Conservation (phyloP, 2,888 invertebrate genomes). For the Andrena flavipes region DNA sequence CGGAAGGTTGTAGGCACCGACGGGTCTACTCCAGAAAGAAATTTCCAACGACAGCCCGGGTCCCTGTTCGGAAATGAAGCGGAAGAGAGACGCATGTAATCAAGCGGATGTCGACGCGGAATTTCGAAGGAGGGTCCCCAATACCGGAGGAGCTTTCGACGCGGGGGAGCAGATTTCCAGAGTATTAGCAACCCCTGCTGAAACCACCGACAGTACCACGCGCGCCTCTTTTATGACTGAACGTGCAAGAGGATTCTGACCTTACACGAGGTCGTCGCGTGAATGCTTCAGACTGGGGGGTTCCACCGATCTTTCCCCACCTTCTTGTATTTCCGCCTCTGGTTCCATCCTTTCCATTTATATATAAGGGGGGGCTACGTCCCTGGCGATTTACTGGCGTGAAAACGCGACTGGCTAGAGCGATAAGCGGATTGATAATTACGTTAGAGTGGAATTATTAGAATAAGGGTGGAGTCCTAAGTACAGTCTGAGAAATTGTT, state of each 20-base stretch:
- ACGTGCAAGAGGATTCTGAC: constrained; percentile 43
- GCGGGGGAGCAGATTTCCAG: constrained; percentile 57
- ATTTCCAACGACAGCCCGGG: constrained; percentile 32
- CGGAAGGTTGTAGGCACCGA: not conserved
- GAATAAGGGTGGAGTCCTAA: too few relatives aligned
- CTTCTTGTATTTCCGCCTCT: constrained; percentile 2
- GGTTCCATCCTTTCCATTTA: constrained; percentile 13
- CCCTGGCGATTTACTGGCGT: constrained; percentile 14
- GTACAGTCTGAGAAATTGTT: too few relatives aligned
- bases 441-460: not conserved
- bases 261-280: constrained; percentile 30
- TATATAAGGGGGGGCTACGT: not conserved
- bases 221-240: constrained; percentile 41
- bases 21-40: constrained; percentile 18
- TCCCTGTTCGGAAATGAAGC: constrained; percentile 60
- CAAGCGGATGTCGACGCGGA: constrained; percentile 61
- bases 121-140: constrained; percentile 50
- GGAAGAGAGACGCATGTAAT: constrained; percentile 60
- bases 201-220: constrained; percentile 47
- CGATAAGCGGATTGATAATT: constrained; percentile 30
- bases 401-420: constrained; percentile 23
- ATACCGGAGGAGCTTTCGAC: constrained; percentile 36
- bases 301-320: constrained; percentile 22
- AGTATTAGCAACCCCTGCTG: constrained; percentile 60
- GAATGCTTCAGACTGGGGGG: constrained; percentile 33